Evolutionary conservation across 2,797 vertebrate genomes (phyloP).

Genomic region (Myotis vivesi): DNA sequence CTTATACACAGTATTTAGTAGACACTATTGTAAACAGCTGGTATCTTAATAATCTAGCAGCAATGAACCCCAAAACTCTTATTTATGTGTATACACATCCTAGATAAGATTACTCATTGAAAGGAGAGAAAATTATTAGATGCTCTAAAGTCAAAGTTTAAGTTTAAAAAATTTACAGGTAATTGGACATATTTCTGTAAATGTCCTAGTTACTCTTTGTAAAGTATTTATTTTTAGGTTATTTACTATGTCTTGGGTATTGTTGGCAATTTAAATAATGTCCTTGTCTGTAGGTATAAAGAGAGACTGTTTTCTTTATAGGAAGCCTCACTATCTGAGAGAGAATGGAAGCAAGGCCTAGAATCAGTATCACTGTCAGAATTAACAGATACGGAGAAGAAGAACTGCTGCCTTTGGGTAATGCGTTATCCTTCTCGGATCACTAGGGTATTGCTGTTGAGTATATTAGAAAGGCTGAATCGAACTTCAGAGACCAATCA

Average conservation of each 20-base stretch:
- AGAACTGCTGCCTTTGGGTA: background rate
- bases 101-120: conserved; percentile 33
- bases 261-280: conserved; percentile 40
- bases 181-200: conserved; percentile 28
- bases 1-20: conserved; percentile 41
- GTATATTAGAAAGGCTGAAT: background rate
- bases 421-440: background rate
- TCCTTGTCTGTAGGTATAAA: background rate
- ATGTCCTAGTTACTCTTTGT: conserved; percentile 1
- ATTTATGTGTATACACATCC: conserved; percentile 19
- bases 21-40: conserved; percentile 52
- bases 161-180: background rate
- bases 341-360: conserved; percentile 9
- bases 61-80: conserved; percentile 46
- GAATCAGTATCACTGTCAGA: conserved; percentile 36
- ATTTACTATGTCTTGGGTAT: conserved; percentile 11
- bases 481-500: background rate
- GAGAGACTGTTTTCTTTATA: background rate
- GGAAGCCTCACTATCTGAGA: background rate
- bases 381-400: background rate
- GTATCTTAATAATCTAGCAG: conserved; percentile 47
- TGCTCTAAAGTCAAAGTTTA: background rate
- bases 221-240: conserved; percentile 35
- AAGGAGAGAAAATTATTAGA: conserved; percentile 53
- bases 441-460: background rate